Percentiles rank a stretch among this genome's conserved stretches.
phyloP scores from a whole-genome alignment of 2,113 vertebrate species.

The Istiophorus platypterus region DNA sequence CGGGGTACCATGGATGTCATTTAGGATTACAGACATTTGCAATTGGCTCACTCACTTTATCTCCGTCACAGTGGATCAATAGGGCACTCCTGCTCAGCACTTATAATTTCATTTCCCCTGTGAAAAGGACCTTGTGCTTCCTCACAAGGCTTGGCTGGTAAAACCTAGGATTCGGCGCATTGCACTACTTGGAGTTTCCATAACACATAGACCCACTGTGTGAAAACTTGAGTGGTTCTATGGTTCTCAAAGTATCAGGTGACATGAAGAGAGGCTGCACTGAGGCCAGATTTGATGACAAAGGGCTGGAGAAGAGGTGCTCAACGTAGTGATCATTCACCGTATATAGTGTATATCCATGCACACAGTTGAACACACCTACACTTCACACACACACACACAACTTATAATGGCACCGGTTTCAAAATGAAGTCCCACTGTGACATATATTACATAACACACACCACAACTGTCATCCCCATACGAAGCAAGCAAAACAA shows the following conservation, averaged over 20 bases:
- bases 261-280: constrained; percentile 29
- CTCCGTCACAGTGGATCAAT: constrained; percentile 67
- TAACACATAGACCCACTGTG: neutral
- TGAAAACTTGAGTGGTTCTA: constrained; percentile 20
- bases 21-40: constrained; percentile 59
- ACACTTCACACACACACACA: neutral
- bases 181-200: neutral
- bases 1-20: constrained; percentile 37
- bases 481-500: constrained; percentile 19
- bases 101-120: constrained; percentile 57
- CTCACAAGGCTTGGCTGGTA: constrained; percentile 4
- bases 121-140: constrained; percentile 32
- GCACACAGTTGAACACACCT: neutral
- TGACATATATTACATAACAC: constrained; percentile 20
- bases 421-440: neutral
- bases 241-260: constrained; percentile 32
- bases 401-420: neutral
- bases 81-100: constrained; percentile 56
- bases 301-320: constrained; percentile 51
- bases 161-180: constrained; percentile 8
- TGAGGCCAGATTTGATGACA: constrained; percentile 51
- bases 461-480: neutral
- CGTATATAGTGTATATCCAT: neutral
- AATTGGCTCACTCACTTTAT: constrained; percentile 57
- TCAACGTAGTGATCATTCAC: constrained; percentile 34